These are phyloP conservation scores for Myiopsitta monachus DNA, from an alignment of 2,113 vertebrate species.

Conservation along the genomic window DNA sequence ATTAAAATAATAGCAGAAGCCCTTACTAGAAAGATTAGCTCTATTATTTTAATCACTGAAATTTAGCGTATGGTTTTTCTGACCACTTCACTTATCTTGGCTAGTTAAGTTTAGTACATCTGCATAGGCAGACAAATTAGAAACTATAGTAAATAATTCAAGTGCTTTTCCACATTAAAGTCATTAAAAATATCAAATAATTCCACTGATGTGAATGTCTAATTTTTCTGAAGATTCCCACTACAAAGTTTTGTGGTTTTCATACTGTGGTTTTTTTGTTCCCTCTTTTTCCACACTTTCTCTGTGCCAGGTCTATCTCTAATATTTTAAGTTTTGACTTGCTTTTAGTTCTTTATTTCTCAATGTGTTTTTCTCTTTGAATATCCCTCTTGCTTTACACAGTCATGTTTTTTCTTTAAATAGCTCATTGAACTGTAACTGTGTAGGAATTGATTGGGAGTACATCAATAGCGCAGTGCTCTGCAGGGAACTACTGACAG, in stretches of 20 bases:
- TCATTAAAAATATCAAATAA: neutral
- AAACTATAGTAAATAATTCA: neutral
- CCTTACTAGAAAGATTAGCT: neutral
- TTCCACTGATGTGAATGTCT: neutral
- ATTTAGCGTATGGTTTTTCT: neutral
- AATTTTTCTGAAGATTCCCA: neutral
- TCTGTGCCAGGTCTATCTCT: neutral
- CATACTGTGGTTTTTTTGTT: neutral
- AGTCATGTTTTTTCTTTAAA: slow-evolving; percentile 16
- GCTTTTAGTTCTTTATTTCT: neutral
- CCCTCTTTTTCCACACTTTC: neutral
- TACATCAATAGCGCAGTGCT: slow-evolving; percentile 46
- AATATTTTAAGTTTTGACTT: neutral
- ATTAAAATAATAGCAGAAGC: neutral
- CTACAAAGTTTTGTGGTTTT: neutral
- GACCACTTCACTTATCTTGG: neutral
- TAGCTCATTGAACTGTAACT: slow-evolving; percentile 54
- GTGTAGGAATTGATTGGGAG: slow-evolving; percentile 63
- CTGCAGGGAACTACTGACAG: slow-evolving; percentile 26
- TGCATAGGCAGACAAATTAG: neutral
- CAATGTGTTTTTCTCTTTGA: neutral
- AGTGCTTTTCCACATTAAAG: neutral
- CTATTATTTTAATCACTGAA: neutral
- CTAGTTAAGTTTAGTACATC: neutral
- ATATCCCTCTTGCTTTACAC: neutral